phyloP scores from a whole-genome alignment of 2,888 invertebrate genomes.

The Agonopterix arenella region DNA sequence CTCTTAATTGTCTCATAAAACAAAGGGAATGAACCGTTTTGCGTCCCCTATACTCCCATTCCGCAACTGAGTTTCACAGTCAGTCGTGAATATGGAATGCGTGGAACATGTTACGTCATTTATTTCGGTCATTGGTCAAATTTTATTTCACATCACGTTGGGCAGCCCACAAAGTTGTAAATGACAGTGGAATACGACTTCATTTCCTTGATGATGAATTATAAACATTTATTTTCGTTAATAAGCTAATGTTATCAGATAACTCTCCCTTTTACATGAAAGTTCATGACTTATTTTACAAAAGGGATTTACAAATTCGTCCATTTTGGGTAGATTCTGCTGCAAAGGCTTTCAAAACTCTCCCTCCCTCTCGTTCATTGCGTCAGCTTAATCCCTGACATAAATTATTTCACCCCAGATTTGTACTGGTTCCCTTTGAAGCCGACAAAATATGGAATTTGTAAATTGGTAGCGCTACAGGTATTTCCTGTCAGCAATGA shows the following conservation, averaged over 20 bases:
- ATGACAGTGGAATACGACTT: no score
- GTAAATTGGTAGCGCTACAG: constrained; percentile 10
- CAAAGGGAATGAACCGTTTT: constrained; percentile 54
- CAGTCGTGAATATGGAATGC: constrained; percentile 19
- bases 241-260: not conserved
- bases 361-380: constrained; percentile 25
- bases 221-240: no score
- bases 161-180: not conserved
- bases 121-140: constrained; percentile 7
- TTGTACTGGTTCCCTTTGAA: constrained; percentile 21
- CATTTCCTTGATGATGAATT: no score
- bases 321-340: constrained; percentile 24
- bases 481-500: constrained; percentile 3
- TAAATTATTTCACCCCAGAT: constrained; percentile 35
- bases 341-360: constrained; percentile 27
- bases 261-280: no score
- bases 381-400: constrained; percentile 32
- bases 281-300: not conserved
- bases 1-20: constrained; percentile 62
- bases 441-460: constrained; percentile 23
- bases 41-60: constrained; percentile 34
- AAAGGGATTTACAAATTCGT: constrained; percentile 7
- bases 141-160: not conserved
- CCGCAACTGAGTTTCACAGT: constrained; percentile 32
- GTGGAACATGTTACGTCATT: constrained; percentile 1